Percentiles rank a stretch among this genome's conserved stretches.
Evolutionary conservation across 2,797 vertebrate species (phyloP).

Genomic region (Austrolebias charrua): DNA sequence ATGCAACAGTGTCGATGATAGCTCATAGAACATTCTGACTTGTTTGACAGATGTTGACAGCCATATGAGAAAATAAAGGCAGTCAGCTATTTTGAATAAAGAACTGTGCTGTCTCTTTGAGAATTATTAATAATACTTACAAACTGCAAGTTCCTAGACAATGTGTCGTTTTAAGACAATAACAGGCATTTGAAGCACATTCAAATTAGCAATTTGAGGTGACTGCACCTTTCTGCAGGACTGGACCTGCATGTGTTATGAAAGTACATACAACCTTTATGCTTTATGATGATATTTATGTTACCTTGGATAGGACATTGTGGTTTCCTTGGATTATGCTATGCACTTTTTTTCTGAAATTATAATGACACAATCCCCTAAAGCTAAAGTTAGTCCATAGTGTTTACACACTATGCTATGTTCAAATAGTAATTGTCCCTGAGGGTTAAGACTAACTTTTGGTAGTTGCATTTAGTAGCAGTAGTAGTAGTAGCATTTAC

Average conservation of each 20-base stretch:
- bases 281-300: not conserved
- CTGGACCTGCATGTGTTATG: no score
- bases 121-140: not conserved
- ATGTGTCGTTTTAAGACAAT: not conserved
- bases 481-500: not conserved
- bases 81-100: not conserved
- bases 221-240: no score
- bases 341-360: no score
- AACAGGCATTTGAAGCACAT: not conserved
- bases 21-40: no score
- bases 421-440: not conserved
- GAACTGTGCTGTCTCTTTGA: not conserved
- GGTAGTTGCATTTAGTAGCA: no score
- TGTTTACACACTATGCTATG: not conserved
- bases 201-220: no score
- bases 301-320: not conserved
- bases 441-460: not conserved
- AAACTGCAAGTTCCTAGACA: no score
- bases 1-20: not conserved
- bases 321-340: not conserved
- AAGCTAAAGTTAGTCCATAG: not conserved
- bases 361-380: not conserved
- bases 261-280: no score
- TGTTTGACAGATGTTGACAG: not conserved
- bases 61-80: not conserved